Evolutionary conservation across 1,140 invertebrate species (phyloP), one percentile per base, ranked within the genome.

Genomic region (Tenebrio molitor): DNA sequence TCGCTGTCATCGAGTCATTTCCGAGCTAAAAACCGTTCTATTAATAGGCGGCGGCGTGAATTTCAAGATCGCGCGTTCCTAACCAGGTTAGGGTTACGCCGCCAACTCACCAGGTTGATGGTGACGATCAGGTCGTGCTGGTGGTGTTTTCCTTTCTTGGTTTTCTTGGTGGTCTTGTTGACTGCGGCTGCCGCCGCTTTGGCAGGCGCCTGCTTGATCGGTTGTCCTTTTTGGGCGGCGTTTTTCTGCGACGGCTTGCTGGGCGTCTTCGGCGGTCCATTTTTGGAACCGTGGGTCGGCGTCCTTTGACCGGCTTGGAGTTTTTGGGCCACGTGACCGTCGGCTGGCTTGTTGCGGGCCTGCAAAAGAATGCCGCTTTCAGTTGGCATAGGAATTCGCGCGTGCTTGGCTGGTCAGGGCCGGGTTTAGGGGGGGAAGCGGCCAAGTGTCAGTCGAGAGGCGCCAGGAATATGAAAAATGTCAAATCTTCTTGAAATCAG

Each of bases 71-170:
- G 46, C 46, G 36, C 29, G 29, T 4, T 39, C 14, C 2, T 0
- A 53, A 53, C 19, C 19, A 21, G 46, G 46, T 53, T 53, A 53
- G 17, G 46, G 46, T 53, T 23, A 23, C 42, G 15, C 42, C 12
- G 46, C 16, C 36, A 41, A 84, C 91, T 91, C 78, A 94, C 92
- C 87, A 95, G 82, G 82, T 94, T 91, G 74, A 95, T 94, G 67
- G 90, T 94, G 69, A 94, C 92, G 71, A 91, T 90, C 23, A 94
- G 87, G 79, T 95, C 92, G 76, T 94, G 91, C 78, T 93, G 91
- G 78, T 93, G 92, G 75, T 93, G 89, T 76, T 91, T 89, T 76
- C 93, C 91, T 17, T 92, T 92, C 82, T 93, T 93, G 78, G 88
- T 87, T 77, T 89, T 90, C 83, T 93, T 93, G 29, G 87, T 87